A percentile compares a stretch with the other conserved stretches of the same genome.
phyloP scores from a whole-genome alignment of 2,113 vertebrate species.

The Seriola rivoliana region DNA sequence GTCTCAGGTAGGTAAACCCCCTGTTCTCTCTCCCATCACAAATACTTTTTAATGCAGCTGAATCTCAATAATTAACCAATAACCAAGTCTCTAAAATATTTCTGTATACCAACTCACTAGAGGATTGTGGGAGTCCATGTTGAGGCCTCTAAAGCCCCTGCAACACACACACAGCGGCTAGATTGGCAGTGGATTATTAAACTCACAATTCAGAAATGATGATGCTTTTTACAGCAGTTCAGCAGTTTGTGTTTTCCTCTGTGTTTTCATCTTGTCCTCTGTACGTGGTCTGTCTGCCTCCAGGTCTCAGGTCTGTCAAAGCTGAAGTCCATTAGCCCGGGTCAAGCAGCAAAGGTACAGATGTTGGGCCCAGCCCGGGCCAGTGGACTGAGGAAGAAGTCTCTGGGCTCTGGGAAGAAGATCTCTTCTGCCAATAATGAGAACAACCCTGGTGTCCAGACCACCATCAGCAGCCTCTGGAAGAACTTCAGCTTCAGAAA shows the following conservation, averaged over 20 bases:
- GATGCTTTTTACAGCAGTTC: background rate
- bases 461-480: slow-evolving; percentile 91
- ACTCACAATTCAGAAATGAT: too few species aligned
- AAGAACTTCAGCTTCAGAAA: slow-evolving; percentile 93
- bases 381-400: slow-evolving; percentile 90
- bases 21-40: too few species aligned
- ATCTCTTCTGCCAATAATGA: slow-evolving; percentile 81
- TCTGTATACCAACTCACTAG: too few species aligned
- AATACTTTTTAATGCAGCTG: too few species aligned
- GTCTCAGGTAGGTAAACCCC: too few species aligned
- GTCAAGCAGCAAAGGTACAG: slow-evolving; percentile 76
- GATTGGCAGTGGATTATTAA: too few species aligned
- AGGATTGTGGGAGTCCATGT: too few species aligned
- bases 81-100: too few species aligned
- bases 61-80: too few species aligned
- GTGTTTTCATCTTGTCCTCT: background rate
- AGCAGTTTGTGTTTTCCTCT: background rate
- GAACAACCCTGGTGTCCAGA: slow-evolving; percentile 89
- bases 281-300: background rate
- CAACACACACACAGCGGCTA: too few species aligned
- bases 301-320: slow-evolving; percentile 89
- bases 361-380: slow-evolving; percentile 85
- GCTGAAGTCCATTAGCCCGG: slow-evolving; percentile 65
- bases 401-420: slow-evolving; percentile 75
- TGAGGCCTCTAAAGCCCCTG: too few species aligned